phyloP scores from a whole-genome alignment of 1,140 invertebrate species.

The Oedothorax gibbosus region DNA sequence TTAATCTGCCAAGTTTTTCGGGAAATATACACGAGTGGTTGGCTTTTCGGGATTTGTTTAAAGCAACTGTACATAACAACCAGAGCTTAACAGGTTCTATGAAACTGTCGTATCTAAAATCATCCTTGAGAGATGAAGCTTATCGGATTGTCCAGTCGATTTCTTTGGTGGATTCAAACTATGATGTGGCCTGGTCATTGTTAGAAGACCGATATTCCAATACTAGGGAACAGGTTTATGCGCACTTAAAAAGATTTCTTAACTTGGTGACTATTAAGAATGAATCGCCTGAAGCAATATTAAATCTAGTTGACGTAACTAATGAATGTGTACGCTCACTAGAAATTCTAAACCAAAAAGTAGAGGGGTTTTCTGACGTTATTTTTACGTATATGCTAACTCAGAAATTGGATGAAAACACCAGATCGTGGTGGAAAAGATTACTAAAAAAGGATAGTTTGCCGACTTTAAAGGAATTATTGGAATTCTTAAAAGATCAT shows the following conservation, averaged over 20 bases:
- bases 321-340: background rate
- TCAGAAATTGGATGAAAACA: background rate
- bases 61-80: background rate
- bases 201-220: conserved; percentile 5
- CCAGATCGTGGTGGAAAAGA: too few relatives aligned
- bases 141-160: background rate
- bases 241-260: background rate
- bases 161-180: background rate
- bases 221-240: background rate
- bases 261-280: background rate
- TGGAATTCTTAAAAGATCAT: too few relatives aligned
- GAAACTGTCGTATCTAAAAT: background rate
- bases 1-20: background rate
- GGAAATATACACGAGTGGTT: background rate
- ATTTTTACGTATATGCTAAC: background rate
- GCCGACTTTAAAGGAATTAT: too few relatives aligned
- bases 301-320: background rate
- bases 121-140: background rate
- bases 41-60: background rate
- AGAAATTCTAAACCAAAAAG: background rate
- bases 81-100: background rate
- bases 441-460: too few relatives aligned
- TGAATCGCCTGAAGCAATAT: background rate
- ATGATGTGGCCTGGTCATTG: background rate
- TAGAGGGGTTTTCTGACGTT: background rate